Conservation (phyloP, 2,113 vertebrate genomes). For the Sialia sialis region DNA sequence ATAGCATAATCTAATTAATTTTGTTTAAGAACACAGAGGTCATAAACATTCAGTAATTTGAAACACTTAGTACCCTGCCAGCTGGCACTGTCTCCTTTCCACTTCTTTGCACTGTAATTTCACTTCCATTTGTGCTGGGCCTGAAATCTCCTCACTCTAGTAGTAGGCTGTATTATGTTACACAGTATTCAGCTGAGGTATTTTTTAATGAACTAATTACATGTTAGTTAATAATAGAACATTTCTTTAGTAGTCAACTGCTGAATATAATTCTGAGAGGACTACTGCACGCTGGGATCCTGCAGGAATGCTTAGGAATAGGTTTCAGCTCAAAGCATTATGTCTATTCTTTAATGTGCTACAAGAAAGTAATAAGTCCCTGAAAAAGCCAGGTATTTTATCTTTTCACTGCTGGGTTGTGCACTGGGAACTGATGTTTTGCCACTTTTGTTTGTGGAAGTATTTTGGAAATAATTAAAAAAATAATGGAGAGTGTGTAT, state of each 20-base stretch:
- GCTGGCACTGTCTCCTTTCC: constrained; percentile 70
- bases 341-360: background rate
- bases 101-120: constrained; percentile 69
- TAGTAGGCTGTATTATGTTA: constrained; percentile 72
- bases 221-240: constrained; percentile 80
- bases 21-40: constrained; percentile 71
- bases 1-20: constrained; percentile 80
- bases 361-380: background rate
- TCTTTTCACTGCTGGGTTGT: background rate
- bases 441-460: background rate
- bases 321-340: constrained; percentile 3
- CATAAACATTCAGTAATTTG: constrained; percentile 77
- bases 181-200: constrained; percentile 69
- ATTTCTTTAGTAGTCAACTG: constrained; percentile 69
- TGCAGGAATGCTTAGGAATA: constrained; percentile 39
- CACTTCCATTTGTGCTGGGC: constrained; percentile 66
- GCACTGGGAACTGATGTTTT: background rate
- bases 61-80: constrained; percentile 74
- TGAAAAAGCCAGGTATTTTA: background rate
- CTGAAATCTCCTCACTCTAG: constrained; percentile 53
- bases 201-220: constrained; percentile 82
- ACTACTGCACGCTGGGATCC: constrained; percentile 21
- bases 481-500: background rate
- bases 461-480: background rate
- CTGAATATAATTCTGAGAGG: constrained; percentile 59